Percentiles rank a stretch among this genome's conserved stretches.
Conservation (phyloP, 1,140 invertebrate species). For the Popillia japonica region DNA sequence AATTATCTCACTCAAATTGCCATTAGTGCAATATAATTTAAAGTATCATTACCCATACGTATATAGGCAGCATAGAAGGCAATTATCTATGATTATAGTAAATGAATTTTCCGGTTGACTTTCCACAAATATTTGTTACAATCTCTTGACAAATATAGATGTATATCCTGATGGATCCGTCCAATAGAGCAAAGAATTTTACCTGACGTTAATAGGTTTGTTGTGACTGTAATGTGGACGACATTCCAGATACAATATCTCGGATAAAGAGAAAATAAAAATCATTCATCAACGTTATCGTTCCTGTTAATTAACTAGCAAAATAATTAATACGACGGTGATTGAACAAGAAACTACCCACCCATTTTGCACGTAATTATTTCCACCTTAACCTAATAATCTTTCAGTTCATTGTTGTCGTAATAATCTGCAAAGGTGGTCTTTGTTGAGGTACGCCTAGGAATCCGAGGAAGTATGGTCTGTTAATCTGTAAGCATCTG, state of each 20-base stretch:
- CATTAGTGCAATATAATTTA: neutral
- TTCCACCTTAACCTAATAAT: neutral
- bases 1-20: neutral
- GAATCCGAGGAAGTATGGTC: slow-evolving; percentile 16
- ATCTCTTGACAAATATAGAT: neutral
- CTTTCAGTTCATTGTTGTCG: neutral
- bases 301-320: too few species aligned
- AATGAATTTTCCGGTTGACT: slow-evolving; percentile 29
- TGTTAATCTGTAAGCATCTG: slow-evolving; percentile 30
- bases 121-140: neutral
- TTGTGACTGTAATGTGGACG: neutral
- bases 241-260: neutral
- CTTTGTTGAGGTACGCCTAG: neutral
- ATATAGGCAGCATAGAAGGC: neutral
- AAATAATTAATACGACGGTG: too few species aligned
- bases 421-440: slow-evolving; percentile 4
- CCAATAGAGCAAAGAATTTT: neutral
- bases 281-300: too few species aligned
- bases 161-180: neutral
- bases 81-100: slow-evolving; percentile 3
- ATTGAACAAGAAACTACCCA: too few species aligned
- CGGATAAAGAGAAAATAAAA: neutral
- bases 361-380: neutral
- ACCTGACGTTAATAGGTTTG: neutral
- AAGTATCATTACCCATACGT: neutral